phyloP scores from a whole-genome alignment of 1,140 invertebrate genomes.

The Drosophila littoralis region DNA sequence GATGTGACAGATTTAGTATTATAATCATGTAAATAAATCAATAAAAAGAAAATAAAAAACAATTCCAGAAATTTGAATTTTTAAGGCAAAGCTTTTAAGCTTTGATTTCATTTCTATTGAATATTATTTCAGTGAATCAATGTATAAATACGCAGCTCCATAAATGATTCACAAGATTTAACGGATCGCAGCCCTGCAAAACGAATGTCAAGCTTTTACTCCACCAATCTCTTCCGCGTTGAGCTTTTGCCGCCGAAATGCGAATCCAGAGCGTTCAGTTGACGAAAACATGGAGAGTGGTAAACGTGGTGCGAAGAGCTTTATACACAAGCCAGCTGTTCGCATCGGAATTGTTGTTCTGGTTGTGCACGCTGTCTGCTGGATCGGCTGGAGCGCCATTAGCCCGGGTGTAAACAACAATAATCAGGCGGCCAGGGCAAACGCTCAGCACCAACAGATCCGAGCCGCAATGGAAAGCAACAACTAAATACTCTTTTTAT shows the following conservation, averaged over 20 bases:
- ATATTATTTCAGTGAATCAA: neutral
- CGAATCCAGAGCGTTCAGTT: slow-evolving; percentile 21
- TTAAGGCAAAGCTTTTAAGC: no score
- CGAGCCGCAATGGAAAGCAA: slow-evolving; percentile 44
- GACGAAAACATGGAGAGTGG: slow-evolving; percentile 40
- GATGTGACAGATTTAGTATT: neutral
- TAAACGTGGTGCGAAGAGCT: slow-evolving; percentile 31
- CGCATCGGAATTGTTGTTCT: slow-evolving; percentile 65
- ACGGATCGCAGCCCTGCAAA: neutral
- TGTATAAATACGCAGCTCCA: neutral
- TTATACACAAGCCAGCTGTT: slow-evolving; percentile 49
- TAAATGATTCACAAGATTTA: neutral
- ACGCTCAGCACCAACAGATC: slow-evolving; percentile 49
- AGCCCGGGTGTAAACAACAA: slow-evolving; percentile 29
- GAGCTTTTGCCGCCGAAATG: neutral
- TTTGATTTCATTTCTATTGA: neutral
- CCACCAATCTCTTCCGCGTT: no score
- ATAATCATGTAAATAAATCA: no score
- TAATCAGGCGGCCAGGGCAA: slow-evolving; percentile 16
- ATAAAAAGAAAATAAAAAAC: no score
- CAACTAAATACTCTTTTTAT: neutral
- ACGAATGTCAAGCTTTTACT: neutral
- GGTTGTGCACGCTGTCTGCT: slow-evolving; percentile 58
- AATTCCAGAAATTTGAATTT: no score
- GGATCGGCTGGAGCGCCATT: slow-evolving; percentile 62